Percentiles rank a stretch among this genome's conserved stretches.
phyloP scores from a whole-genome alignment of 2,888 invertebrate species.

The Dolichomitus sp. region DNA sequence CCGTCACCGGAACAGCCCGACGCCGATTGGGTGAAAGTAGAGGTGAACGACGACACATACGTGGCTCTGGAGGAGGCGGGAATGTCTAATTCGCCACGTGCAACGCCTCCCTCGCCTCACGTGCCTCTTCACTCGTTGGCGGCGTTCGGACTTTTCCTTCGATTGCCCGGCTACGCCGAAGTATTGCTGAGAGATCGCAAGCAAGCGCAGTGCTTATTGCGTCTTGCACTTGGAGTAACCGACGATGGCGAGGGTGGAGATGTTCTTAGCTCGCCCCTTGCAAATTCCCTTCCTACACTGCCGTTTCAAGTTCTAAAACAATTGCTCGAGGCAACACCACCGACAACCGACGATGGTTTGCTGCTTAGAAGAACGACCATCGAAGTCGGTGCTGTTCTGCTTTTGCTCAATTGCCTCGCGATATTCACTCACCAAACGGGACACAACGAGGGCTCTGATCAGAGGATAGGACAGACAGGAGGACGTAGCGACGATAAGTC shows the following conservation, averaged over 20 bases:
- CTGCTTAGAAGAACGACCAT: slow-evolving; percentile 93
- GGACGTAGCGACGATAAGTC: slow-evolving; percentile 89
- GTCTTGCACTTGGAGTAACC: slow-evolving; percentile 95
- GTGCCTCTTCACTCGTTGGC: slow-evolving; percentile 97
- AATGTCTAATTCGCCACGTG: slow-evolving; percentile 85
- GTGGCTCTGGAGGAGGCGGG: slow-evolving; percentile 89
- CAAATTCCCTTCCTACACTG: slow-evolving; percentile 90
- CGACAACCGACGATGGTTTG: slow-evolving; percentile 92
- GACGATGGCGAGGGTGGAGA: slow-evolving; percentile 97
- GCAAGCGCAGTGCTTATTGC: slow-evolving; percentile 94
- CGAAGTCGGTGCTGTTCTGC: slow-evolving; percentile 94
- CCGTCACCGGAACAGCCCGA: slow-evolving; percentile 87
- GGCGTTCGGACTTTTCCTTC: slow-evolving; percentile 95
- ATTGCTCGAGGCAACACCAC: slow-evolving; percentile 92
- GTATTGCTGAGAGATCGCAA: slow-evolving; percentile 94
- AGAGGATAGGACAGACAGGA: slow-evolving; percentile 78
- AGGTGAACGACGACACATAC: slow-evolving; percentile 89
- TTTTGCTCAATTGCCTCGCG: slow-evolving; percentile 95
- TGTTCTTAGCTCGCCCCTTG: slow-evolving; percentile 91
- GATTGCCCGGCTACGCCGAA: slow-evolving; percentile 96
- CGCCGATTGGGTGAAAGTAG: slow-evolving; percentile 89
- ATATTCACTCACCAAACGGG: slow-evolving; percentile 94
- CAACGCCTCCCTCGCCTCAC: slow-evolving; percentile 87
- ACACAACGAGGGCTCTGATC: slow-evolving; percentile 86
- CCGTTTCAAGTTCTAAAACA: slow-evolving; percentile 93